Evolutionary conservation across 1,140 invertebrate species (phyloP), one percentile per base, ranked within the genome.

Genomic region (Holcopasites calliopsidis): DNA sequence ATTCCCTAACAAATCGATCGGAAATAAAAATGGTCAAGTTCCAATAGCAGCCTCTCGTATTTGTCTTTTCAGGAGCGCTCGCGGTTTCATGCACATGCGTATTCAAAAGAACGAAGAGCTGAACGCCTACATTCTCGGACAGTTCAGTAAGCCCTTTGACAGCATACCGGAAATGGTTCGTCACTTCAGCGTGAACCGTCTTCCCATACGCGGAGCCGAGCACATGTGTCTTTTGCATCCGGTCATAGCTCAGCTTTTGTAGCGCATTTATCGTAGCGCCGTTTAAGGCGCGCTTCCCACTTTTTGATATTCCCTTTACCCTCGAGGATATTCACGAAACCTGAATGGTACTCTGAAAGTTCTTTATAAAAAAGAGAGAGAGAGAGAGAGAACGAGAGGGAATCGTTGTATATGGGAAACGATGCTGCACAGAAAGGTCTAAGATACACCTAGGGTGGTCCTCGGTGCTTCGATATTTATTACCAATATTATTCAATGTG

Each of bases 21-120:
- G n/a, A n/a, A n/a, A n/a, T n/a, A n/a, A n/a, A n/a, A n/a, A n/a
- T n/a, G n/a, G n/a, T n/a, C n/a, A n/a, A 28, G 6, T 11, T 5
- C 21, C 1, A 47, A n/a, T 2, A 40, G 6, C 11, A 2, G 3
- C 21, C 3, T 49, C 21, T 40, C 38, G 16, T 3, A 3, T 44
- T 75, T 38, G 4, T 6, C 28, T 84, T 94, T 94, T 2, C 91
- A 98, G 97, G 90, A 97, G 97, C 88, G 96, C 96, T 33, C 94
- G 96, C 89, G 97, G 97, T 21, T 98, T 97, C 86, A 98, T 99
- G 96, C 98, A 99, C 87, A 97, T 98, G 95, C 94, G 97, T 66
- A 98, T 98, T 52, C 96, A 97, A 85, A 94, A 94, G 83, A 93
- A 94, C 73, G 94, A 92, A 13, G 95, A 95, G 49, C 93, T 93